Evolutionary conservation across 2,888 invertebrate genomes (phyloP), one percentile per base, ranked within the genome.

Genomic region (Drosophila rellima): DNA sequence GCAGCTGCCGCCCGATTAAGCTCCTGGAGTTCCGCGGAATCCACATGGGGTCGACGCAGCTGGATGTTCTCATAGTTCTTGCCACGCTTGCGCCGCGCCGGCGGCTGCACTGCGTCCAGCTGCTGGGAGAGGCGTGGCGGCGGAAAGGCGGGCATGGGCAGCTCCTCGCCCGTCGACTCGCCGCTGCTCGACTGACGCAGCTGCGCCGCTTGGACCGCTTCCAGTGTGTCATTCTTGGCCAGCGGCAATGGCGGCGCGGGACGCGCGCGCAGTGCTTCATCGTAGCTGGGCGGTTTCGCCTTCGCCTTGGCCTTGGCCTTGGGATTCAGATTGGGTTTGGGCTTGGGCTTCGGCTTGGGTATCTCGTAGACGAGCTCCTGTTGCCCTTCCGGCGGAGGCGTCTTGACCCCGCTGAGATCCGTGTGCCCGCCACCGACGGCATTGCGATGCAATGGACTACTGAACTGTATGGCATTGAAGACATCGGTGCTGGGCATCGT

Each of bases 61-160:
- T 91, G 87, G 7, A 92, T 89, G 11, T 86, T 76, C 68, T 92
- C 92, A 59, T 91, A 91, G 71, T 91, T 90, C 44, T 90, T 91
- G 3, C 88, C 88, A 2, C 90, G 86, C 59, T 91, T 91, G 10
- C 85, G 85, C 0, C 91, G 80, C 17, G 67, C 80, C 7, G 92
- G 91, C 4, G 91, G 89, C 62, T 91, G 70, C 64, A 77, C 80
- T 86, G 55, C 69, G 2, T 75, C 75, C 45, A 48, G 8, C 15
- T 87, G 82, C 35, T 91, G 91, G 6, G 91, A 91, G 4, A 91
- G 70, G 7, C 82, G 82, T 0, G 92, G 92, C 11, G 92, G 85
- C n/a, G 92, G 92, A 67, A 77, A 92, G 10, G 77, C 80, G 0
- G 93, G 93, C 91, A 92, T 92, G 2, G 92, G 92, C 51, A 74